Base-by-base conservation (phyloP, 2,797 vertebrate species). In the Amniataba percoides region DNA sequence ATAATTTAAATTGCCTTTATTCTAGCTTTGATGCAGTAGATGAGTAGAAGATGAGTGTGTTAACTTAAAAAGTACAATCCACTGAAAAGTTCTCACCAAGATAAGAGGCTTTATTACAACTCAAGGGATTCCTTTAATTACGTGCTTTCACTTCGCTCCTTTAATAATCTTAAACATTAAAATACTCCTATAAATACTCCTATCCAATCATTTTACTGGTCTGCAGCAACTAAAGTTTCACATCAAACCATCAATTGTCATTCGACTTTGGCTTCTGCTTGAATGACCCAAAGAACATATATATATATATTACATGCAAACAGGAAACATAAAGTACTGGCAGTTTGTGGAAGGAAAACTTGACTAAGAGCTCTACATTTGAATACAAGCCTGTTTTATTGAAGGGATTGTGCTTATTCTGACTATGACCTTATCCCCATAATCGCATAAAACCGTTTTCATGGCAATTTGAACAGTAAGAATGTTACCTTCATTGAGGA, bases 141-240 rank as follows among this genome's bases (percentile, higher is more conserved):
- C 16, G 18, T 21, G 14, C 11, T 71, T 67, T 53, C 21, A 49
- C 19, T 53, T 67, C 3, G 25, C 18, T 48, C 27, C 11, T 39
- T 16, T 42, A 2, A 12, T 27, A 39, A 74, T 45, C 63, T 42
- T 51, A 16, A 48, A 31, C 61, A 70, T 43, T n/a, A n/a, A 25
- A 46, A 75, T 74, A 61, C n/a, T n/a, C n/a, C n/a, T n/a, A n/a
- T n/a, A n/a, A n/a, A n/a, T 16, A 1, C 45, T 66, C 36, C 39
- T 0, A 0, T 77, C n/a, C 31, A 71, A 31, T 58, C 49, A 55
- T 19, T 70, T 11, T n/a, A 8, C 11, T 12, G 1, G 13, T 60
- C 27, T 66, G 6, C 58, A 57, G 55, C 7, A 72, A 56, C 56
- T 49, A 12, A 40, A 21, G 9, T 51, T 51, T 13, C 13, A 31